These are phyloP conservation scores for Macrosoma leucophasiata DNA, from an alignment of 2,888 invertebrate genomes.

Conservation along the genomic window DNA sequence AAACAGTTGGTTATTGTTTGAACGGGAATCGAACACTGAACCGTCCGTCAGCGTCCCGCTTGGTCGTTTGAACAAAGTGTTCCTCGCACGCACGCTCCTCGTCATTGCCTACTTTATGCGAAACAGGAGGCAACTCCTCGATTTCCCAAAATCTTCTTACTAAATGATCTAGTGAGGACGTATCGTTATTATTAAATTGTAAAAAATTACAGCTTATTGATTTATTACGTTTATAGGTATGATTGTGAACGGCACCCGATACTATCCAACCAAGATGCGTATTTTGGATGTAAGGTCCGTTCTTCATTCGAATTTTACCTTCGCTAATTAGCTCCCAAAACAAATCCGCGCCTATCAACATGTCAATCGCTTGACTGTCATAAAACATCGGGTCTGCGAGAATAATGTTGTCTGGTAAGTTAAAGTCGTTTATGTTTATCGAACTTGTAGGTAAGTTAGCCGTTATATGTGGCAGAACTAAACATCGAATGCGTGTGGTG, in stretches of 20 bases:
- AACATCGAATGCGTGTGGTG: conserved; percentile 13
- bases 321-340: conserved; percentile 24
- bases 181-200: too few relatives aligned
- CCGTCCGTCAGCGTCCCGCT: conserved; percentile 6
- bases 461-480: conserved; percentile 14
- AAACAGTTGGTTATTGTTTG: conserved; percentile 1
- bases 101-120: background rate
- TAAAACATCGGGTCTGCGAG: conserved; percentile 17
- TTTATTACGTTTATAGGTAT: background rate
- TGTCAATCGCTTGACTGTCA: conserved; percentile 10
- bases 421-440: background rate
- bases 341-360: conserved; percentile 22
- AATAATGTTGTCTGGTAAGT: conserved; percentile 11
- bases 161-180: conserved; percentile 15
- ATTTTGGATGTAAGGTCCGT: conserved; percentile 24
- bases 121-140: conserved; percentile 9
- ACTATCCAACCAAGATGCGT: conserved; percentile 26
- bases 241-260: conserved; percentile 18
- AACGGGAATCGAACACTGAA: conserved; percentile 8
- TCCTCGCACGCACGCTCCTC: conserved; percentile 2
- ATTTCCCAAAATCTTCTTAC: conserved; percentile 25
- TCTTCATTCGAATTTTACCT: conserved; percentile 17
- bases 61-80: background rate
- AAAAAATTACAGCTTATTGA: conserved; percentile 20
- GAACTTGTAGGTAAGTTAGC: background rate